These are phyloP conservation scores for Montipora cactus DNA, from an alignment of 64 coral and sea anemone species.

Conservation along the genomic window DNA sequence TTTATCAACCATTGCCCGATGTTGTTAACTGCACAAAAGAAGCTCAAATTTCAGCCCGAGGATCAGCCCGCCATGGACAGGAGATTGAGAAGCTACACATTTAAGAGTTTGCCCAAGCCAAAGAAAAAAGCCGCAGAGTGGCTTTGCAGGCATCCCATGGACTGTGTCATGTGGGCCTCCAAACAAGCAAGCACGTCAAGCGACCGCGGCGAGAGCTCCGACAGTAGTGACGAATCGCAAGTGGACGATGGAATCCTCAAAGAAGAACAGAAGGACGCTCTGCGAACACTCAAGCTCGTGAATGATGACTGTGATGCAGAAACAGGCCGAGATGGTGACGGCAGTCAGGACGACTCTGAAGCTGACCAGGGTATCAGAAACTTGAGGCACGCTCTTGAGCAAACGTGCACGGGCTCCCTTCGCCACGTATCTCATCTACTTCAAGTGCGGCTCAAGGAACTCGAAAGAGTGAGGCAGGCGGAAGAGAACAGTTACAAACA, in stretches of 20 bases:
- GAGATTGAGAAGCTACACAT: not conserved
- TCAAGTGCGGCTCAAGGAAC: not conserved
- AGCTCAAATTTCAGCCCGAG: conserved; percentile 13
- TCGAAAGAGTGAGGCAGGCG: not conserved
- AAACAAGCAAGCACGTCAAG: not conserved
- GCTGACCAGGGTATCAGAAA: not conserved
- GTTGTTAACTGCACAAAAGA: conserved; percentile 11
- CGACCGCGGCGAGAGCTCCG: conserved; percentile 3
- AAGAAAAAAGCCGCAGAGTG: not conserved
- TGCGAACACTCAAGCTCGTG: not conserved
- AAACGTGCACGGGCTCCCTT: not conserved
- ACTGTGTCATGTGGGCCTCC: conserved; percentile 54
- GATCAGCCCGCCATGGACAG: conserved; percentile 25
- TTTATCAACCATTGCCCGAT: conserved; percentile 45
- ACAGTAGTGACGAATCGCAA: not conserved
- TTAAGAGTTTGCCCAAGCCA: conserved; percentile 8
- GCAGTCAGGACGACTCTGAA: not conserved
- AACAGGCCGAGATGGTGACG: not conserved
- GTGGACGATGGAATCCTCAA: not conserved
- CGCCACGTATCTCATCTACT: not conserved
- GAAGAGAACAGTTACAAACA: not conserved
- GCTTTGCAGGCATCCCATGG: conserved; percentile 25
- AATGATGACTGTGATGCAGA: not conserved
- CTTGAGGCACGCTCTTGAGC: not conserved
- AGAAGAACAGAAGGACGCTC: not conserved